phyloP scores from a whole-genome alignment of 2,113 vertebrate genomes.

The Amphiprion ocellaris region DNA sequence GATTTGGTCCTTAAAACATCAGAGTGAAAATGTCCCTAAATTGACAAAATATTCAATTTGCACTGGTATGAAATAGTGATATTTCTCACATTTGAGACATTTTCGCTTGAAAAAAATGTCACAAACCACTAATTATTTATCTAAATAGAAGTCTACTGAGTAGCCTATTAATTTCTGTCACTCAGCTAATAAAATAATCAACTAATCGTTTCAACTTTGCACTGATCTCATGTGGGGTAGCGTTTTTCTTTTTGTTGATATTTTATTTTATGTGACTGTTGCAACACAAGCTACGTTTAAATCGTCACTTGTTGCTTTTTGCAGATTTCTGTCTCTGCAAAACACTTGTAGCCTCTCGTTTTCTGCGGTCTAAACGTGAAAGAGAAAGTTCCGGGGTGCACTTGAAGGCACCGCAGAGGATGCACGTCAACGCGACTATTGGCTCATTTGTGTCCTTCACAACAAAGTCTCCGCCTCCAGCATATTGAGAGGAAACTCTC shows the following conservation, averaged over 20 bases:
- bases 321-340: neutral
- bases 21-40: neutral
- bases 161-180: no score
- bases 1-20: no score
- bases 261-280: neutral
- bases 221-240: no score
- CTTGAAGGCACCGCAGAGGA: slow-evolving; percentile 17
- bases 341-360: neutral
- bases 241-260: no score
- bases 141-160: no score
- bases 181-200: no score
- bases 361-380: neutral
- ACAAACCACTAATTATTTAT: no score
- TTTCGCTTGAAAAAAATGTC: neutral
- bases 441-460: slow-evolving; percentile 32
- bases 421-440: slow-evolving; percentile 37
- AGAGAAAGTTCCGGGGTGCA: neutral
- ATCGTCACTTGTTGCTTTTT: no score
- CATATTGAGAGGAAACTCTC: slow-evolving; percentile 16
- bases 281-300: no score
- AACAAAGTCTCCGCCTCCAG: slow-evolving; percentile 46
- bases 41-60: neutral
- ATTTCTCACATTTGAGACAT: neutral
- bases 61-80: neutral
- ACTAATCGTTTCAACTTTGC: no score